Evolutionary conservation across 2,888 invertebrate species (phyloP).

Genomic region (Chymomyza fuscimana): DNA sequence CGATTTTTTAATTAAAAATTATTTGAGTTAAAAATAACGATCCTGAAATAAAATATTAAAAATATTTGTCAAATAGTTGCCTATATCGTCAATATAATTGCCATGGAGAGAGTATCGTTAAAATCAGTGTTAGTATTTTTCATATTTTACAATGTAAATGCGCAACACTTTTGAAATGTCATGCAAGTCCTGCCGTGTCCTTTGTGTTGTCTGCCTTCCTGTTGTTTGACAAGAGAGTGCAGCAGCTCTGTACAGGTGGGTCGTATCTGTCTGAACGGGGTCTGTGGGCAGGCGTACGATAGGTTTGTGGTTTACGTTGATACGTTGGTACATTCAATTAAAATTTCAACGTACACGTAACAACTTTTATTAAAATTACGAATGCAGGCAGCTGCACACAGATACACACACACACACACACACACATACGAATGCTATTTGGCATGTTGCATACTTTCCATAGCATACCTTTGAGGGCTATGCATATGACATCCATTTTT

Average conservation of each 20-base stretch:
- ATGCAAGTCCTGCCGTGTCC: background rate
- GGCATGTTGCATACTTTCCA: slow-evolving; percentile 41
- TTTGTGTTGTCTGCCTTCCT: background rate
- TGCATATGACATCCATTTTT: background rate
- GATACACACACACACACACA: slow-evolving; percentile 16
- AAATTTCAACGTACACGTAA: slow-evolving; percentile 73
- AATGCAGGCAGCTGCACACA: slow-evolving; percentile 50
- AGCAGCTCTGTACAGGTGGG: background rate
- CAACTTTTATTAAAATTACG: slow-evolving; percentile 75
- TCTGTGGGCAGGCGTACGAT: background rate
- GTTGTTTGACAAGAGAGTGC: background rate
- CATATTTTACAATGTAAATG: background rate
- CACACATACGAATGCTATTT: slow-evolving; percentile 1
- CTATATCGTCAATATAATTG: too few species aligned
- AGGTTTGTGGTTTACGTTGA: slow-evolving; percentile 37
- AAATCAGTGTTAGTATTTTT: background rate
- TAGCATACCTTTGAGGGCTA: slow-evolving; percentile 46
- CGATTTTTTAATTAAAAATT: too few species aligned
- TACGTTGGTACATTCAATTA: slow-evolving; percentile 70
- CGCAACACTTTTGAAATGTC: background rate
- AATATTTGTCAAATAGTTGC: too few species aligned
- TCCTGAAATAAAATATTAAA: too few species aligned
- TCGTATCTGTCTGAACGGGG: background rate
- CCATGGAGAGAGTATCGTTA: background rate
- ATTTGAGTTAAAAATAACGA: too few species aligned